phyloP scores from a whole-genome alignment of 1,140 invertebrate genomes.

The Drosophila teissieri region DNA sequence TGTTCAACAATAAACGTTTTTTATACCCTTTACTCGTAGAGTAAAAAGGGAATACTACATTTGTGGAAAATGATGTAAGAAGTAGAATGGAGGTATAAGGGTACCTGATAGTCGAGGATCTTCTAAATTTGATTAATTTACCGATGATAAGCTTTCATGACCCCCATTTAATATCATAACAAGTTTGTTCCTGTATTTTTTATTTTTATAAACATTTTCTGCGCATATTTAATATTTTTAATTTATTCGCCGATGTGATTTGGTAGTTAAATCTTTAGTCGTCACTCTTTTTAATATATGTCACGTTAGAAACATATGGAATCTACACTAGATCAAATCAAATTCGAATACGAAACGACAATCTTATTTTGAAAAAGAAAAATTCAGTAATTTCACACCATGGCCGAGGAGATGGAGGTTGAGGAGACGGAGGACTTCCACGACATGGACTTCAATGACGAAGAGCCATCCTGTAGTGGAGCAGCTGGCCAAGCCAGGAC shows the following conservation, averaged over 20 bases:
- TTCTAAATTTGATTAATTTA: no score
- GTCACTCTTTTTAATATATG: background rate
- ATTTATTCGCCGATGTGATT: background rate
- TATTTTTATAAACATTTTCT: slow-evolving; percentile 1
- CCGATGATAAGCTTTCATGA: no score
- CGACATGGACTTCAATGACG: slow-evolving; percentile 64
- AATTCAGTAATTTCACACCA: slow-evolving; percentile 10
- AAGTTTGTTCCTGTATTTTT: background rate
- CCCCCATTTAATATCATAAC: background rate
- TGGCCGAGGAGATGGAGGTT: slow-evolving; percentile 88
- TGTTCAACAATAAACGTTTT: no score
- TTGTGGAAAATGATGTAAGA: no score
- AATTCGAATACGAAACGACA: slow-evolving; percentile 1
- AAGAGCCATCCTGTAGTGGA: slow-evolving; percentile 88
- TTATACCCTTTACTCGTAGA: no score
- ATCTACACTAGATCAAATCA: background rate
- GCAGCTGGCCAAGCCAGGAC: slow-evolving; percentile 86
- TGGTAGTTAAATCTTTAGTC: background rate
- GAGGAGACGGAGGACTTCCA: slow-evolving; percentile 69
- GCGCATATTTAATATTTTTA: no score
- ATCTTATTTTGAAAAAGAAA: background rate
- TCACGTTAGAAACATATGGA: background rate
- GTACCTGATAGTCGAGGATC: no score
- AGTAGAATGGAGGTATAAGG: no score
- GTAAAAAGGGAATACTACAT: no score